Base-by-base conservation (phyloP, 2,888 invertebrate species). In the Acanthopleura granulata region DNA sequence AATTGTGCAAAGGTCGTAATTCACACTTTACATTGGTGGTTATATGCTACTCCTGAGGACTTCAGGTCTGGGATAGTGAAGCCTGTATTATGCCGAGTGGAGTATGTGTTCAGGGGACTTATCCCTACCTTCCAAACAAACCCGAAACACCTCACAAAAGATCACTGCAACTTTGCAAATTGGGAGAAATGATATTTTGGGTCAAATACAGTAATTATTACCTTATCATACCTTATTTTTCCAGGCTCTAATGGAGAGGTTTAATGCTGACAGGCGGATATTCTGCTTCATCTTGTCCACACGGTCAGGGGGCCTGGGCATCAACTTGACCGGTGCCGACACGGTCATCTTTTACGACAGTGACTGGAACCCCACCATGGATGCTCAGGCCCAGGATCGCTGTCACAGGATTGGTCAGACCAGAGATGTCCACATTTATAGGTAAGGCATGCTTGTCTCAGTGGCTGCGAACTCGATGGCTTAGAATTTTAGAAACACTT, bases 321-420 rank as follows among this genome's bases (percentile, higher is more conserved):
- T 99, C 72, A 99, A 99, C 93, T 93, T 99, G 83, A 99, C 98
- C 50, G 99, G 99, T 81, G 99, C 99, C 69, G 99, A 99, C 92
- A 97, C 97, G 85, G 99, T 99, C 83, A 95, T 99, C 90, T 99
- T 99, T 92, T 99, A 99, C 91, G 99, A 99, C 92, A 98, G 97
- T 79, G 98, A 99, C 92, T 99, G 98, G 99, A 99, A 99, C 93
- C 99, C 99, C 73, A 99, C 98, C 9, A 99, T 99, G 98, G 99
- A 99, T 92, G 98, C 98, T 78, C 97, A 97, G 91, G 92, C 92
- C 61, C 92, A 92, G 83, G 92, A 92, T 77, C 79, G 91, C 84
- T 98, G 98, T 91, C 99, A 99, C 92, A 94, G 99, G 86, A 99
- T 99, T 90, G 99, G 99, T 0, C 99, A 99, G 92, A 99, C 99